These are phyloP conservation scores for Amyelois transitella DNA, from an alignment of 1,140 invertebrate genomes.

Conservation along the genomic window DNA sequence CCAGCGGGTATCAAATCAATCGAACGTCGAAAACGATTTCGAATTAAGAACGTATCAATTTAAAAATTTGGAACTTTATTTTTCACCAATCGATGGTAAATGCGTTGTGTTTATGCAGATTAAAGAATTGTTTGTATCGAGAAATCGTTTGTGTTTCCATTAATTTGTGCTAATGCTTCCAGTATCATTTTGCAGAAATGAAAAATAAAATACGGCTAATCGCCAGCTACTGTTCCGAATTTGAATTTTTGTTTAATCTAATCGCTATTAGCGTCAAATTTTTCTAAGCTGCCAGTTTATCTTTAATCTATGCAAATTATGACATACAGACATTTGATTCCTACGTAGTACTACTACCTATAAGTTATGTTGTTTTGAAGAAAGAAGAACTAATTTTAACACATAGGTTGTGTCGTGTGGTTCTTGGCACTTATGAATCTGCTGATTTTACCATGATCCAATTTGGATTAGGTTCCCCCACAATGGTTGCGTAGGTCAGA, in stretches of 20 bases:
- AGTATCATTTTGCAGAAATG: constrained; percentile 16
- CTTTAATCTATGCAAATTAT: not conserved
- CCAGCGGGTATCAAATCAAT: constrained; percentile 22
- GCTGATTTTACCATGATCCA: too few species aligned
- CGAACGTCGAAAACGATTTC: constrained; percentile 29
- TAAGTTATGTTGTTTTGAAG: too few species aligned
- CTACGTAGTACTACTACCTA: too few species aligned
- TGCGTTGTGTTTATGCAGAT: constrained; percentile 31
- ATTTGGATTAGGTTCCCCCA: too few species aligned
- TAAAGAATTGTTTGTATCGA: constrained; percentile 31
- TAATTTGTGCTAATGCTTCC: not conserved
- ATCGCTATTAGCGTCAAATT: not conserved
- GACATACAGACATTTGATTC: not conserved
- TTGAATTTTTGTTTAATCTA: not conserved
- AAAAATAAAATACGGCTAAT: constrained; percentile 23
- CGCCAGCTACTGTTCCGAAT: constrained; percentile 23
- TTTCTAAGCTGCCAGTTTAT: not conserved
- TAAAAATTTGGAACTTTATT: constrained; percentile 26
- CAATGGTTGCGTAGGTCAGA: too few species aligned
- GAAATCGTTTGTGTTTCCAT: constrained; percentile 26
- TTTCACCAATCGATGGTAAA: constrained; percentile 17
- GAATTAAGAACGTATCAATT: constrained; percentile 41
- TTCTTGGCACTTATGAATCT: too few species aligned
- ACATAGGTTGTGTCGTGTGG: too few species aligned
- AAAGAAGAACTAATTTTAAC: too few species aligned